phyloP scores from a whole-genome alignment of 30 jellyfish, hydroid and myxozoan species.

The Pseudorhiza aurosa region DNA sequence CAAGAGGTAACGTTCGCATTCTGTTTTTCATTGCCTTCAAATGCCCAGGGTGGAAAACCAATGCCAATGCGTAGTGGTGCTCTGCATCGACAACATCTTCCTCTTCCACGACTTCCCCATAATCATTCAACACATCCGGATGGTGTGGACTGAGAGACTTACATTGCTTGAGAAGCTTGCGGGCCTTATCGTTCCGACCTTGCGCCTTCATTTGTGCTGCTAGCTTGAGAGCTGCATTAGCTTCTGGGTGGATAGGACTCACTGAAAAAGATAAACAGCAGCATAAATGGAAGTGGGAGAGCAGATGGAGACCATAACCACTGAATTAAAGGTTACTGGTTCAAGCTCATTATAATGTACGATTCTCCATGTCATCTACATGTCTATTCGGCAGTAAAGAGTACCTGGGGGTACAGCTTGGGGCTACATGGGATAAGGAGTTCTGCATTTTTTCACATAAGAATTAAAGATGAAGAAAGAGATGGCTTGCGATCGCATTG shows the following conservation, averaged over 20 bases:
- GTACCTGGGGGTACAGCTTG: no score
- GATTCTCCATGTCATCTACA: no score
- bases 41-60: conserved; percentile 88
- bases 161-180: conserved; percentile 81
- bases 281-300: no score
- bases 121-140: conserved; percentile 90
- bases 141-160: conserved; percentile 88
- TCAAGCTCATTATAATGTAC: no score
- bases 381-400: no score
- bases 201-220: conserved; percentile 81
- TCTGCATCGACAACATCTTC: conserved; percentile 91
- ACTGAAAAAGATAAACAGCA: conserved; percentile 21
- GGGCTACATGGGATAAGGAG: no score
- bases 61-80: conserved; percentile 95
- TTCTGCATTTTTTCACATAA: no score
- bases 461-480: no score
- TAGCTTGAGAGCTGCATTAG: conserved; percentile 51
- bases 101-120: conserved; percentile 90
- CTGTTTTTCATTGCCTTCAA: conserved; percentile 71
- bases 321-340: no score
- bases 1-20: conserved; percentile 80
- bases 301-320: no score
- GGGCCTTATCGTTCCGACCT: conserved; percentile 87
- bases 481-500: no score
- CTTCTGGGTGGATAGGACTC: conserved; percentile 78